Conservation (phyloP, 2,113 vertebrate species). For the Gambusia affinis region DNA sequence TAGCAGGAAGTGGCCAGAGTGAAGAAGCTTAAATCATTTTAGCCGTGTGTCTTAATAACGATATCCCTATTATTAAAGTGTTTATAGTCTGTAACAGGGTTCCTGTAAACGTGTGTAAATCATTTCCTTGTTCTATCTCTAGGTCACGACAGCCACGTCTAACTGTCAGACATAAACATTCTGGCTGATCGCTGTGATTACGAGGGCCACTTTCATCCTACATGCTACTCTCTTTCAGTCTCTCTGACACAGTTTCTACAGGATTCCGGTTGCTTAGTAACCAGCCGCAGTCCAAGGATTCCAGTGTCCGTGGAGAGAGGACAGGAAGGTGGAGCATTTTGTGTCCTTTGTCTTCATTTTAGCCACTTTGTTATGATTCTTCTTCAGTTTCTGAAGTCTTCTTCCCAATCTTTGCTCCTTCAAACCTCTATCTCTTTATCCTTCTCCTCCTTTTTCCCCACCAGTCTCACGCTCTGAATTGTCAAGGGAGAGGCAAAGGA, state of each 20-base stretch:
- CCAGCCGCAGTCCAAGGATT: slow-evolving; percentile 67
- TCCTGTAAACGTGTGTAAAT: background rate
- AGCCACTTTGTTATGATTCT: slow-evolving; percentile 55
- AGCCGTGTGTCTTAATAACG: background rate
- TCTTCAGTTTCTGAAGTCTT: slow-evolving; percentile 19
- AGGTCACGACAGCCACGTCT: background rate
- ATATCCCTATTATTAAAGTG: background rate
- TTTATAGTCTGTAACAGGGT: background rate
- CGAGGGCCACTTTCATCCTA: slow-evolving; percentile 35
- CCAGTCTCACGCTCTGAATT: slow-evolving; percentile 50
- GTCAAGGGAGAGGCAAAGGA: slow-evolving; percentile 38
- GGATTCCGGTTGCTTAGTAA: slow-evolving; percentile 74
- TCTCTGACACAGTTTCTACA: slow-evolving; percentile 71
- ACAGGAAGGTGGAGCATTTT: slow-evolving; percentile 51
- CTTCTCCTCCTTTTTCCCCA: slow-evolving; percentile 21
- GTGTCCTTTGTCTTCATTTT: slow-evolving; percentile 48
- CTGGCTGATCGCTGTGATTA: slow-evolving; percentile 53
- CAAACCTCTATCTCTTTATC: background rate
- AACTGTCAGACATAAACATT: slow-evolving; percentile 52
- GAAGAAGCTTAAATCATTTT: background rate
- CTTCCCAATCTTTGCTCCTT: slow-evolving; percentile 4
- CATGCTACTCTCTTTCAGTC: slow-evolving; percentile 32
- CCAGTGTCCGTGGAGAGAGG: slow-evolving; percentile 43
- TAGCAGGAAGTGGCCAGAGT: background rate
- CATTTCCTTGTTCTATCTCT: background rate